phyloP scores from a whole-genome alignment of 2,113 vertebrate genomes.

The Proteles cristata region DNA sequence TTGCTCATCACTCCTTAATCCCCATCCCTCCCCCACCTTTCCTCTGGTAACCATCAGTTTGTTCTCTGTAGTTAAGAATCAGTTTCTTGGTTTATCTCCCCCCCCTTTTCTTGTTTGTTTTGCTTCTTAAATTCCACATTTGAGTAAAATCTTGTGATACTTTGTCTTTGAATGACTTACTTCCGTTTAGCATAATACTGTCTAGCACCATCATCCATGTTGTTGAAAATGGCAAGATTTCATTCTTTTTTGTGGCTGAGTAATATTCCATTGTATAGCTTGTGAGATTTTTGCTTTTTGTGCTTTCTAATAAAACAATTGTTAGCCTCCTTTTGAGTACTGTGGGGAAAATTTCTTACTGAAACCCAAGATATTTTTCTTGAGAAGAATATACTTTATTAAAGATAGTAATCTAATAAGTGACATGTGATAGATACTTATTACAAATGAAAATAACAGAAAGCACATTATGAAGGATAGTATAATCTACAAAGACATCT shows the following conservation, averaged over 20 bases:
- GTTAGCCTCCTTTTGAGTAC: neutral
- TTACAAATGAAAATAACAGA: neutral
- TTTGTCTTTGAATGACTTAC: neutral
- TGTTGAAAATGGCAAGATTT: neutral
- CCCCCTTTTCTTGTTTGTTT: neutral
- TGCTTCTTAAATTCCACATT: neutral
- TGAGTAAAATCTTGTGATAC: neutral
- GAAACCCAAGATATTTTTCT: neutral
- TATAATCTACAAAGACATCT: neutral
- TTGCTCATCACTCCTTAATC: too few species aligned
- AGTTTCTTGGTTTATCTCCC: too few species aligned
- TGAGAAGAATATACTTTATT: slow-evolving; percentile 10
- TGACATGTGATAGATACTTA: neutral
- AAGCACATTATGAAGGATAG: neutral
- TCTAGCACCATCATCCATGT: neutral
- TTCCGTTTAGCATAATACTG: neutral
- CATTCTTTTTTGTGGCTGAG: neutral
- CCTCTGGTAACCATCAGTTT: too few species aligned
- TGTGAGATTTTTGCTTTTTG: slow-evolving; percentile 6
- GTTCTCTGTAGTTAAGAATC: too few species aligned
- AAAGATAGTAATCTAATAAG: slow-evolving; percentile 31
- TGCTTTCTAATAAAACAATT: neutral
- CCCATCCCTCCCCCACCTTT: too few species aligned
- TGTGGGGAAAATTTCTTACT: neutral
- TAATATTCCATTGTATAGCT: neutral